Evolutionary conservation across 2,888 invertebrate genomes (phyloP).

Genomic region (Erynnis tages): DNA sequence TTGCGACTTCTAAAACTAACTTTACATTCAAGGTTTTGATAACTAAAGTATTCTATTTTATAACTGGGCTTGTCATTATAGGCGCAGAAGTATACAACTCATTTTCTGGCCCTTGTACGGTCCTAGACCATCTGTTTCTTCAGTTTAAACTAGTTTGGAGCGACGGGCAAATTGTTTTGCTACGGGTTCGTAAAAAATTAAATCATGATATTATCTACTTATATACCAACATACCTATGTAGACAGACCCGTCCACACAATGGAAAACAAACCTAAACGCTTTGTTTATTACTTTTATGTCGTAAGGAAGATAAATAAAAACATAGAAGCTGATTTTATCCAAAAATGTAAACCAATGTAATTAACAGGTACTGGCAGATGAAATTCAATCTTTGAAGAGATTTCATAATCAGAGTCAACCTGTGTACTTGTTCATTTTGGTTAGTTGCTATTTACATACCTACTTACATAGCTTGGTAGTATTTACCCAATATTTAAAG

Average conservation of each 20-base stretch:
- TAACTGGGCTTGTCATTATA: slow-evolving; percentile 37
- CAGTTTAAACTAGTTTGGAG: slow-evolving; percentile 67
- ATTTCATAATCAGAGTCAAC: slow-evolving; percentile 61
- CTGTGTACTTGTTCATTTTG: slow-evolving; percentile 62
- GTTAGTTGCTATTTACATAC: slow-evolving; percentile 42
- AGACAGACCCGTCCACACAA: no score
- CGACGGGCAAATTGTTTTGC: slow-evolving; percentile 52
- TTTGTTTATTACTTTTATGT: no score
- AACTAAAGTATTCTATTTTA: slow-evolving; percentile 2
- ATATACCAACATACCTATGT: no score
- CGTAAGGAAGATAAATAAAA: no score
- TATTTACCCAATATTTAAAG: no score
- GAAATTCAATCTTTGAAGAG: slow-evolving; percentile 53
- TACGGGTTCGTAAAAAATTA: slow-evolving; percentile 46
- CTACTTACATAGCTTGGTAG: no score
- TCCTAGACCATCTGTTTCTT: slow-evolving; percentile 55
- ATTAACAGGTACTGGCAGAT: slow-evolving; percentile 56
- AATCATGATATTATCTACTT: background rate
- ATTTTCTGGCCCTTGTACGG: slow-evolving; percentile 57
- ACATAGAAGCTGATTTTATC: no score
- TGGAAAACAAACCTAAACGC: no score
- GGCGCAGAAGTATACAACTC: slow-evolving; percentile 64
- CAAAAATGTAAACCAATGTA: background rate
- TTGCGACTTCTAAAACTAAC: no score
- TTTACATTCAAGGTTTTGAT: no score